Conservation (phyloP, 2,888 invertebrate species). For the Cerceris ruficornis region DNA sequence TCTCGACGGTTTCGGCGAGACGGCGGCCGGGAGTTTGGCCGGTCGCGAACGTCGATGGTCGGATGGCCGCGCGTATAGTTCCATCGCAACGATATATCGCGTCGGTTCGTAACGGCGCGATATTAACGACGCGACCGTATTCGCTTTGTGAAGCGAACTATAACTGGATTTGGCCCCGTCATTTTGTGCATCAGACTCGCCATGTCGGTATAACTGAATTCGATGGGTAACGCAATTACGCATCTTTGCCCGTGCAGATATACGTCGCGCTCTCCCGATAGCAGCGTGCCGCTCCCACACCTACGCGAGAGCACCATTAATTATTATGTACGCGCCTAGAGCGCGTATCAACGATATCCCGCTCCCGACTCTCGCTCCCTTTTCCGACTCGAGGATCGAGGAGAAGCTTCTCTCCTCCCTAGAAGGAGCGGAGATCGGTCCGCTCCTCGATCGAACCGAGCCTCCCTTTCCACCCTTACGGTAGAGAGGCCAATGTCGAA, state of each 20-base stretch:
- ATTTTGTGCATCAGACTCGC: constrained; percentile 82
- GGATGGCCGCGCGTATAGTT: constrained; percentile 59
- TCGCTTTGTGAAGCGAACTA: constrained; percentile 81
- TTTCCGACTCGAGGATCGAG: not conserved
- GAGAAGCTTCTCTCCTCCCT: not conserved
- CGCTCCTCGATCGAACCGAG: no score
- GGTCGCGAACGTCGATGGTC: no score
- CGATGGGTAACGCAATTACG: constrained; percentile 81
- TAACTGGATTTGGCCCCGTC: constrained; percentile 80
- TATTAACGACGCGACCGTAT: constrained; percentile 76
- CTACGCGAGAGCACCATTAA: constrained; percentile 65
- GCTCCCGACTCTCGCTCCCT: not conserved
- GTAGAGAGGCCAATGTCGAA: no score
- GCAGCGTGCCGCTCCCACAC: constrained; percentile 54
- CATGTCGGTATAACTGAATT: constrained; percentile 80
- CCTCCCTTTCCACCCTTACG: no score
- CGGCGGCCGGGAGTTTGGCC: not conserved
- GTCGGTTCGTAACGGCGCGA: constrained; percentile 69
- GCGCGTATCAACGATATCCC: constrained; percentile 63
- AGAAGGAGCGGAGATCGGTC: no score
- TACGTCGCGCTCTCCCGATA: constrained; percentile 60
- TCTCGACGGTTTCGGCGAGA: not conserved
- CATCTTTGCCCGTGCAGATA: constrained; percentile 79
- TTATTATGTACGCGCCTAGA: constrained; percentile 61
- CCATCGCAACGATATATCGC: constrained; percentile 66